Percentiles rank a stretch among this genome's conserved stretches.
Conservation (phyloP, 1,140 invertebrate species). For the Gerris buenoi region DNA sequence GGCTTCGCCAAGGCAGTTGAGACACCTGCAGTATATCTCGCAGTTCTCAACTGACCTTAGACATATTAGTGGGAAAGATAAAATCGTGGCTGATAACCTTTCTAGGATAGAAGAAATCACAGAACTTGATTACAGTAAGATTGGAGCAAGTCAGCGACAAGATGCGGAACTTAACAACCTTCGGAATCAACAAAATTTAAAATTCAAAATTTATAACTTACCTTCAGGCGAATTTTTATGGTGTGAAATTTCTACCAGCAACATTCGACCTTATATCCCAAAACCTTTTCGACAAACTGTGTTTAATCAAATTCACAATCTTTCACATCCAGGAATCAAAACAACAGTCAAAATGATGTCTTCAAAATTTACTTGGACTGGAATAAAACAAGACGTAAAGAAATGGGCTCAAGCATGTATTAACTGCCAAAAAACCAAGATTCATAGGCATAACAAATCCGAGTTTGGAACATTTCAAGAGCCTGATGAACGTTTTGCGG, state of each 20-base stretch:
- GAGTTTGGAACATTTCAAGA: neutral
- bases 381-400: neutral
- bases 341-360: neutral
- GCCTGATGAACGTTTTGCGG: neutral
- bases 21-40: constrained; percentile 24
- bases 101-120: constrained; percentile 8
- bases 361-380: neutral
- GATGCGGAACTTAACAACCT: neutral
- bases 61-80: constrained; percentile 20
- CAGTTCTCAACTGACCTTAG: constrained; percentile 27
- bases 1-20: constrained; percentile 22
- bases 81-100: constrained; percentile 7
- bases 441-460: neutral
- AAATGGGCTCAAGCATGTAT: neutral
- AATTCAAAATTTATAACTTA: neutral
- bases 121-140: neutral
- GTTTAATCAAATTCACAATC: neutral
- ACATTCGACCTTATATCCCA: neutral
- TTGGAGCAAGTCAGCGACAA: neutral
- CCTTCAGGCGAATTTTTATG: neutral
- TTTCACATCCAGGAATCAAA: neutral
- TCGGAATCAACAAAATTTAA: neutral
- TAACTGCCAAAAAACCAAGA: neutral
- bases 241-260: neutral
- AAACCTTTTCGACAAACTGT: neutral